phyloP scores from a whole-genome alignment of 2,113 vertebrate species.

The Sander vitreus region DNA sequence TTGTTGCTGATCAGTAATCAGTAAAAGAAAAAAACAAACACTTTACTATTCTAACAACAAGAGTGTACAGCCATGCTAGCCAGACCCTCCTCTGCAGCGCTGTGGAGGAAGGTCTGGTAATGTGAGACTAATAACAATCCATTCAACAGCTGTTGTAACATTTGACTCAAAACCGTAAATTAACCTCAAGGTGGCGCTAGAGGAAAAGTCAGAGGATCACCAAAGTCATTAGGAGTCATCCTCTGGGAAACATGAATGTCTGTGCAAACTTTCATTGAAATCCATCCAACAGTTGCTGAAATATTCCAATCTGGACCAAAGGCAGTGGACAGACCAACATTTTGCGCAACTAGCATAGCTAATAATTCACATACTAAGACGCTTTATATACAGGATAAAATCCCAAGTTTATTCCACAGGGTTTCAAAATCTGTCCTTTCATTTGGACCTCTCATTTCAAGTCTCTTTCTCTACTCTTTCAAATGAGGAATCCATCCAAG shows the following conservation, averaged over 20 bases:
- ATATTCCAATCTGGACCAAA: not conserved
- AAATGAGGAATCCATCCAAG: slow-evolving; percentile 8
- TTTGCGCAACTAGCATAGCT: not conserved
- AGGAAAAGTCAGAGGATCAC: not conserved
- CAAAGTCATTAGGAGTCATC: not conserved
- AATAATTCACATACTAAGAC: not conserved
- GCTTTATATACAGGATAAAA: not conserved
- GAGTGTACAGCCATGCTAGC: not conserved
- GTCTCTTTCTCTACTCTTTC: slow-evolving; percentile 1
- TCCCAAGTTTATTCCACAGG: not conserved
- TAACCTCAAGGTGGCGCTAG: too few species aligned
- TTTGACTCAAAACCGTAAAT: not conserved
- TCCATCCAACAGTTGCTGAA: not conserved
- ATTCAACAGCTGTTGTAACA: not conserved
- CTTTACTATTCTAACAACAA: not conserved
- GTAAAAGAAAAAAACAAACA: not conserved
- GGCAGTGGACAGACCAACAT: not conserved
- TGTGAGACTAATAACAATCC: not conserved
- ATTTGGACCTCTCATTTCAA: not conserved
- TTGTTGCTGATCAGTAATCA: not conserved
- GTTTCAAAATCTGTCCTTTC: not conserved
- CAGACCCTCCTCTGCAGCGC: too few species aligned
- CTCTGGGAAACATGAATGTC: not conserved
- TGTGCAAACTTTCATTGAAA: not conserved
- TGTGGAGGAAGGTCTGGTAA: too few species aligned